A percentile compares a stretch with the other conserved stretches of the same genome.
Conservation (phyloP, 92 coral and sea anemone species). For the Porites lobata region DNA sequence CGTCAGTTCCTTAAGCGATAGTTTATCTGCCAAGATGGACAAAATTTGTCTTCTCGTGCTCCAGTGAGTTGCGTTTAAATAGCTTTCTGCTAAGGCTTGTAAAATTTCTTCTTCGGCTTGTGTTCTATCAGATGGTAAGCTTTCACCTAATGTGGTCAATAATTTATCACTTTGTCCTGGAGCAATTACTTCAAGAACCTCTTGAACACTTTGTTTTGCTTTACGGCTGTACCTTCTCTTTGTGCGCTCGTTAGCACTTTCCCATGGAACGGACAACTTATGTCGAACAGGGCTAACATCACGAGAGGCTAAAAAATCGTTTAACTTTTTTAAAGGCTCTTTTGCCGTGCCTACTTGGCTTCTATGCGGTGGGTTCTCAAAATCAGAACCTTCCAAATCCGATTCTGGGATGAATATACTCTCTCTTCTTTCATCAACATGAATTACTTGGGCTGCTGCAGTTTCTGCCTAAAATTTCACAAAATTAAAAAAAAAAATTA, state of each 20-base stretch:
- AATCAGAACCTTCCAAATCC: conserved; percentile 12
- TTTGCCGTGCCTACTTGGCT: conserved; percentile 51
- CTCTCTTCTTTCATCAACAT: conserved; percentile 27
- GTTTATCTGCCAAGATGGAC: conserved; percentile 27
- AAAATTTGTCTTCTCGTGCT: conserved; percentile 42
- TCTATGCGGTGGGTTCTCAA: conserved; percentile 13
- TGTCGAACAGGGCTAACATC: conserved; percentile 54
- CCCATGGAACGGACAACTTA: conserved; percentile 33
- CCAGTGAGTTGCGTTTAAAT: conserved; percentile 35
- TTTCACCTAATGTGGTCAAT: conserved; percentile 14
- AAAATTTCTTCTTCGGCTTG: conserved; percentile 23
- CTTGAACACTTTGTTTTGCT: conserved; percentile 61
- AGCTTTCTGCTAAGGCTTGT: conserved; percentile 41
- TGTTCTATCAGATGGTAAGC: not conserved
- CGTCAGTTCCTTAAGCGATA: conserved; percentile 26
- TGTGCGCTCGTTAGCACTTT: conserved; percentile 58
- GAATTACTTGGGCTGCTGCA: conserved; percentile 1
- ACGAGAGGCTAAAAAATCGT: conserved; percentile 38
- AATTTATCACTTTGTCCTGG: conserved; percentile 44
- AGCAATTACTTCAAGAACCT: conserved; percentile 69
- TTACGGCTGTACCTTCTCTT: conserved; percentile 58
- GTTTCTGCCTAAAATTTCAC: not conserved
- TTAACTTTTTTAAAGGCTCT: conserved; percentile 23
- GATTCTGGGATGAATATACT: conserved; percentile 30
- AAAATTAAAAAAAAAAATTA: not conserved